Percentiles rank a stretch among this genome's conserved stretches.
These are phyloP conservation scores for Aphidius gifuensis DNA, from an alignment of 1,140 invertebrate genomes.

Conservation along the genomic window DNA sequence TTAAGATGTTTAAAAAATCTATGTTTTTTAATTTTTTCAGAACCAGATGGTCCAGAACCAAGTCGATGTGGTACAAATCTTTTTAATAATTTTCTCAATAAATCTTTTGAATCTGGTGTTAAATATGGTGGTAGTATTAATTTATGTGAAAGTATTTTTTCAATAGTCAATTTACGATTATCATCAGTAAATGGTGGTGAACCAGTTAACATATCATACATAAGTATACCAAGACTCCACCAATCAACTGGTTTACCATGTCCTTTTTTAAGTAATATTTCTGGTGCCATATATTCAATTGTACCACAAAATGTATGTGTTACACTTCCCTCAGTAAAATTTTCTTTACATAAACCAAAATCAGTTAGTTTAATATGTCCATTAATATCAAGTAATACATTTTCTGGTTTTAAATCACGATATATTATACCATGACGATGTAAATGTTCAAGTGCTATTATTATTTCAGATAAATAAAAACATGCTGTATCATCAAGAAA, in stretches of 20 bases:
- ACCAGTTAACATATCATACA: conserved; percentile 98
- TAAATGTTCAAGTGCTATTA: conserved; percentile 94
- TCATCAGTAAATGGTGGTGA: conserved; percentile 94
- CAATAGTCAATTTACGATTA: conserved; percentile 96
- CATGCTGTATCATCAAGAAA: conserved; percentile 96
- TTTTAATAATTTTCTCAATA: conserved; percentile 83
- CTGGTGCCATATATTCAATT: conserved; percentile 99
- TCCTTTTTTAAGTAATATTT: conserved; percentile 92
- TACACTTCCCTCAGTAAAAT: conserved; percentile 89
- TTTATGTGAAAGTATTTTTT: conserved; percentile 96
- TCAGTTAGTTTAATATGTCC: conserved; percentile 99
- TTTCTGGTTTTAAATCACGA: conserved; percentile 98
- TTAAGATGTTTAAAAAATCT: conserved; percentile 88
- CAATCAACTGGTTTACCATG: conserved; percentile 99
- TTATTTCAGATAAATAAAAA: conserved; percentile 98
- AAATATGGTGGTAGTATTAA: conserved; percentile 90
- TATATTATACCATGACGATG: conserved; percentile 96
- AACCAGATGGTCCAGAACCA: conserved; percentile 78
- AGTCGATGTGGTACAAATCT: conserved; percentile 69
- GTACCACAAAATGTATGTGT: conserved; percentile 99
- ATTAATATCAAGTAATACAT: conserved; percentile 89
- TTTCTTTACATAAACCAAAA: conserved; percentile 99
- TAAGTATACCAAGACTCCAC: conserved; percentile 97
- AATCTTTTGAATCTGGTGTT: conserved; percentile 89
- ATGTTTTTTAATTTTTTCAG: conserved; percentile 83